Evolutionary conservation across 2,113 vertebrate genomes (phyloP).

Genomic region (Todiramphus saurophagus): DNA sequence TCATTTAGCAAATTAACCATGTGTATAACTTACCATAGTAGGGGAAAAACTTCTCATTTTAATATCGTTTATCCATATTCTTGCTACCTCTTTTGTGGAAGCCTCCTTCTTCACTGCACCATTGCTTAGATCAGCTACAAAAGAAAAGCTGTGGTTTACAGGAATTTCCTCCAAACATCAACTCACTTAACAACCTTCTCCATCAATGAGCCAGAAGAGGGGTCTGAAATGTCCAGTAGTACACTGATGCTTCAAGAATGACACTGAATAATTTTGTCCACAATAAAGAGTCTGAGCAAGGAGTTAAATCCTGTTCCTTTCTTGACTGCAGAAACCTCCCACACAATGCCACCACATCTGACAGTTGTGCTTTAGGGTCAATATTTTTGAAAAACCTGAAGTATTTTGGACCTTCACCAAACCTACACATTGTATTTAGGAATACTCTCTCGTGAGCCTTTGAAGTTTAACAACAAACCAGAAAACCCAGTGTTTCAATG

Average conservation of each 20-base stretch:
- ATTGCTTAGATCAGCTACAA: constrained; percentile 91
- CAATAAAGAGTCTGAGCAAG: background rate
- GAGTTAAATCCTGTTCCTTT: background rate
- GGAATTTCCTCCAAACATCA: background rate
- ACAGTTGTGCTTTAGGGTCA: background rate
- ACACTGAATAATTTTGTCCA: background rate
- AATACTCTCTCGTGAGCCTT: background rate
- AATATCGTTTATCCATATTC: constrained; percentile 92
- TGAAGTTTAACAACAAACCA: background rate
- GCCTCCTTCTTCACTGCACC: constrained; percentile 92
- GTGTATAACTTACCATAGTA: constrained; percentile 78
- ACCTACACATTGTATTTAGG: background rate
- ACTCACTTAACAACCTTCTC: background rate
- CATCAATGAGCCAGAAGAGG: background rate
- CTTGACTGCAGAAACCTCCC: background rate
- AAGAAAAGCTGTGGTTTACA: constrained; percentile 27
- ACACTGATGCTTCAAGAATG: background rate
- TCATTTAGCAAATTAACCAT: background rate
- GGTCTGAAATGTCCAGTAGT: background rate
- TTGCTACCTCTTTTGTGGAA: constrained; percentile 88
- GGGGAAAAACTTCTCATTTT: constrained; percentile 92
- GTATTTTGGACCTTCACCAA: background rate
- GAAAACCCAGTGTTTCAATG: background rate
- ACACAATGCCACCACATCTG: background rate
- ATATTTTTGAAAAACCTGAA: background rate